Evolutionary conservation across 2,888 invertebrate genomes (phyloP).

Genomic region (Nephrotoma appendiculata): DNA sequence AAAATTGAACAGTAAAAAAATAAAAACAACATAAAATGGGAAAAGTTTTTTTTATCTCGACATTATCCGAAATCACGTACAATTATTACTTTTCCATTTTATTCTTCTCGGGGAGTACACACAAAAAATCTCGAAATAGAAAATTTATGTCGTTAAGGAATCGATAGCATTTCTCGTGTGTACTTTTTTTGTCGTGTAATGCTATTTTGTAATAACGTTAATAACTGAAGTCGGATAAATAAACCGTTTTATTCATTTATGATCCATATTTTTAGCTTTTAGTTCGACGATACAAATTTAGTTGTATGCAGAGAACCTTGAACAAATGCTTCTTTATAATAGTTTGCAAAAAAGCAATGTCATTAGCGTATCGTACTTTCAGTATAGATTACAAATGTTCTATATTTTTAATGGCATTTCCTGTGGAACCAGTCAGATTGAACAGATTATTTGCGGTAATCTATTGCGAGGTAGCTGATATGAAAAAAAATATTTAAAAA

Average conservation of each 20-base stretch:
- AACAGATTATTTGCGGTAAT: too few relatives aligned
- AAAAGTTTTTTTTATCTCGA: not conserved
- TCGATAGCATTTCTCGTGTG: not conserved
- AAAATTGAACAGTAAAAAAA: not conserved
- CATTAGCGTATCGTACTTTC: too few relatives aligned
- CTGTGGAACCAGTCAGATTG: too few relatives aligned
- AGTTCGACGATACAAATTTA: not conserved
- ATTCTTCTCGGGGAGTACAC: not conserved
- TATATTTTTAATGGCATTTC: too few relatives aligned
- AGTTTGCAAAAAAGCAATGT: too few relatives aligned
- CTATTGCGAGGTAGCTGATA: too few relatives aligned
- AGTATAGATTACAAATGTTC: too few relatives aligned
- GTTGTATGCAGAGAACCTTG: too few relatives aligned
- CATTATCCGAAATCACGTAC: not conserved
- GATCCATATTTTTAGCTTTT: not conserved
- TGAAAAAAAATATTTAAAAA: too few relatives aligned
- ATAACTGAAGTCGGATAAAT: not conserved
- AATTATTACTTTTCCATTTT: not conserved
- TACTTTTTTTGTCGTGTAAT: not conserved
- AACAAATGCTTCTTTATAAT: too few relatives aligned
- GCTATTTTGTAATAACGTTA: not conserved
- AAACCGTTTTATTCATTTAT: not conserved
- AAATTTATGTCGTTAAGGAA: not conserved
- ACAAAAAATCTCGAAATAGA: not conserved
- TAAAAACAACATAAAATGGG: not conserved